phyloP scores from a whole-genome alignment of 2,888 invertebrate genomes.

The Cryptocheilus praepositus region DNA sequence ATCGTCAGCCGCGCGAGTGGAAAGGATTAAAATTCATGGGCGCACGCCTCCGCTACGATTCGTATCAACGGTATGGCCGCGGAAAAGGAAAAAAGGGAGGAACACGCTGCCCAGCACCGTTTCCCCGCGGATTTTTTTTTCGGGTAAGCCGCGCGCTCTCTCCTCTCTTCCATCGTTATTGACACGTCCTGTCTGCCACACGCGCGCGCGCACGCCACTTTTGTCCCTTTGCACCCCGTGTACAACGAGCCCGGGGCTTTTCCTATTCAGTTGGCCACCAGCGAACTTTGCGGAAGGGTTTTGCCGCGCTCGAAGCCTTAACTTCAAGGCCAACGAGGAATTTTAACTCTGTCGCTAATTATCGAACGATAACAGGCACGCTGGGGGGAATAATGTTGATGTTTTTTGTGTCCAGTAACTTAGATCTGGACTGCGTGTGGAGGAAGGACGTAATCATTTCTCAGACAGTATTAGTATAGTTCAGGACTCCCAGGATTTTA shows the following conservation, averaged over 20 bases:
- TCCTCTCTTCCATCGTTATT: conserved; percentile 14
- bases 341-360: too few species aligned
- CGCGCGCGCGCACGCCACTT: not conserved
- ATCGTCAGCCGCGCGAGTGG: conserved; percentile 30
- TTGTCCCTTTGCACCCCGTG: conserved; percentile 4
- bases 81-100: conserved; percentile 42
- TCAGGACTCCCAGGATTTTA: too few species aligned
- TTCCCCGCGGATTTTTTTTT: conserved; percentile 9
- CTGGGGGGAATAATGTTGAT: too few species aligned
- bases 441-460: too few species aligned
- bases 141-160: conserved; percentile 23
- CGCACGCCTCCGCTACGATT: conserved; percentile 30
- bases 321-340: too few species aligned
- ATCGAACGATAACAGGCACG: too few species aligned
- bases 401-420: too few species aligned
- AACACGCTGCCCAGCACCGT: conserved; percentile 35
- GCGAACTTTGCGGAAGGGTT: too few species aligned
- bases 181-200: conserved; percentile 7
- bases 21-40: conserved; percentile 51
- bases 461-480: too few species aligned
- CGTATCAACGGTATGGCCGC: conserved; percentile 37
- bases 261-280: too few species aligned
- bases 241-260: not conserved
- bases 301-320: too few species aligned
- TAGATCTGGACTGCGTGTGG: too few species aligned